phyloP scores from a whole-genome alignment of 2,113 vertebrate genomes.

The Burhinus oedicnemus region DNA sequence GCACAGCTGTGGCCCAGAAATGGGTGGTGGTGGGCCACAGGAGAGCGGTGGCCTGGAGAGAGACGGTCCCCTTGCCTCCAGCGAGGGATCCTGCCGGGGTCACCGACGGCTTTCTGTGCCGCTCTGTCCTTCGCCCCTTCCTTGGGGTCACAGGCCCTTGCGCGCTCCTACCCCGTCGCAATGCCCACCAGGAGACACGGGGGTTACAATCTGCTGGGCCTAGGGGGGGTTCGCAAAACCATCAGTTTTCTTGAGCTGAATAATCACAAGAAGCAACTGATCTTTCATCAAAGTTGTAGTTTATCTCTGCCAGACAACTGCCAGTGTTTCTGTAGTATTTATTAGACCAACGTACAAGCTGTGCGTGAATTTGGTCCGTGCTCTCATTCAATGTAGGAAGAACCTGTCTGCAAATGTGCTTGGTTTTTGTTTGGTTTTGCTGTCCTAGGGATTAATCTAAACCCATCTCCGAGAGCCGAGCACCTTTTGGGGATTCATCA shows the following conservation, averaged over 20 bases:
- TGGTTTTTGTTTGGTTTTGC: neutral
- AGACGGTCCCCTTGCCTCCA: rapidly evolving
- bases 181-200: rapidly evolving
- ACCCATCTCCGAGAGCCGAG: neutral
- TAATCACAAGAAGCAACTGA: neutral
- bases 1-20: constrained; percentile 21
- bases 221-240: neutral
- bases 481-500: neutral
- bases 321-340: neutral
- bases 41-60: neutral
- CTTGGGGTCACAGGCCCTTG: too few relatives aligned
- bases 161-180: rapidly evolving
- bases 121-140: neutral
- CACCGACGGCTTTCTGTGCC: rapidly evolving
- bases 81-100: rapidly evolving
- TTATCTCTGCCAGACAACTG: neutral
- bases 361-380: too few relatives aligned
- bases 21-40: neutral
- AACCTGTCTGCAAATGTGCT: rapidly evolving
- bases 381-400: rapidly evolving
- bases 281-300: neutral
- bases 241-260: neutral
- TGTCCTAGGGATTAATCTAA: neutral
- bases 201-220: neutral
- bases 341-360: rapidly evolving